Evolutionary conservation across 2,113 vertebrate species (phyloP), one percentile per base, ranked within the genome.

Genomic region (Columba janthina): DNA sequence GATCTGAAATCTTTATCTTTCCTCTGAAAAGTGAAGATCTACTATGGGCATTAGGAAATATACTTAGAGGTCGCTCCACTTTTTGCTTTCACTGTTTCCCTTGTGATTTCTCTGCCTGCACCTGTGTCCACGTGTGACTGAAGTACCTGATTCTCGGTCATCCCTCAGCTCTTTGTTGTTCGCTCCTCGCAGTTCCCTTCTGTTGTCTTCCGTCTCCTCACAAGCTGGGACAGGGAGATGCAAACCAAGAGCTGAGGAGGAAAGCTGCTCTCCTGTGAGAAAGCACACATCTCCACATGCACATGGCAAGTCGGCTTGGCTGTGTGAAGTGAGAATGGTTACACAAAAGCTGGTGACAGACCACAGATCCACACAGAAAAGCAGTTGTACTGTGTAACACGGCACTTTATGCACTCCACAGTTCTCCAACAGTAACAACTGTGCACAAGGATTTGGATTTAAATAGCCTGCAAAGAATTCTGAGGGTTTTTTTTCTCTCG

Each of bases 121-220:
- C 4, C 28, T 14, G 0, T 4, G 12, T 2, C 11, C 11, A 9
- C 22, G 20, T 9, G 42, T 6, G 15, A 74, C 1, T 24, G 26
- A 32, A 38, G 16, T n/a, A 24, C 53, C 34, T 12, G 40, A 15
- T 51, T 32, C 21, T 22, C 11, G 17, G 9, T 13, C 32, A 32
- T 19, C 22, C 29, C 16, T 60, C 31, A 44, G 18, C 32, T 38
- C 31, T 32, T 66, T 66, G n/a, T 13, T 20, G 9, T 1, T 13
- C 50, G 50, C 62, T 70, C 53, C 61, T 60, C 2, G 5, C 17
- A 36, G 24, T 69, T 86, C 29, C 40, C 32, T 32, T 76, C 51
- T 21, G 17, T 25, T 40, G 25, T 8, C 9, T 42, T 10, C 50
- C 8, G 9, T 18, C 29, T 71, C 13, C 56, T 31, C 51, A 19